Conservation (phyloP, 2,888 invertebrate genomes). For the Reticulitermes lucifugus region DNA sequence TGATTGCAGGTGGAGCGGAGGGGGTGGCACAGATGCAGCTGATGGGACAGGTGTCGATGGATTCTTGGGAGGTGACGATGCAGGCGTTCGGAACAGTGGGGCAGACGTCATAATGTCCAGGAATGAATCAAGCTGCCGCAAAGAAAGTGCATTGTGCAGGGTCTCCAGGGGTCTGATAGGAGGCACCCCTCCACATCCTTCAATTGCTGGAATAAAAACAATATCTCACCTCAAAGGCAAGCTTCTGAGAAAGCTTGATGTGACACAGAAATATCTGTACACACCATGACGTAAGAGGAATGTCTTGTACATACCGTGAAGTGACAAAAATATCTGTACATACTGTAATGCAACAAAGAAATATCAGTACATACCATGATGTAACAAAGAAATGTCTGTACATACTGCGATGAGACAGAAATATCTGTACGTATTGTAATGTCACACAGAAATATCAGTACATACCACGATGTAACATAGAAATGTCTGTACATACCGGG, state of each 20-base stretch:
- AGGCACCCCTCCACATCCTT: constrained; percentile 93
- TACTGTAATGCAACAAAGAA: background rate
- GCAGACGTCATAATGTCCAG: constrained; percentile 86
- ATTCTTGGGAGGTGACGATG: constrained; percentile 76
- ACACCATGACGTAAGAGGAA: background rate
- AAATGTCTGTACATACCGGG: too few relatives aligned
- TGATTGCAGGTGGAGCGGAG: constrained; percentile 63
- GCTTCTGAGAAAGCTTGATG: background rate
- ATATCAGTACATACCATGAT: background rate
- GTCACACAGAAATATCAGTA: too few relatives aligned
- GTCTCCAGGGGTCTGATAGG: constrained; percentile 97
- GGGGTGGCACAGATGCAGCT: constrained; percentile 57
- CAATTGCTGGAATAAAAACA: constrained; percentile 70
- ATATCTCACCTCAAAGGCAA: background rate
- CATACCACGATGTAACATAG: too few relatives aligned
- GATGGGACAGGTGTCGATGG: constrained; percentile 66
- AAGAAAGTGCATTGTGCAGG: constrained; percentile 94
- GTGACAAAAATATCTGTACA: background rate
- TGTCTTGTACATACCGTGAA: background rate
- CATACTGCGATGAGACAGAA: background rate
- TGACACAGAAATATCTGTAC: background rate
- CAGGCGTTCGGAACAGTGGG: constrained; percentile 79
- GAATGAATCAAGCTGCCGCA: constrained; percentile 91
- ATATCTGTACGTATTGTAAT: background rate
- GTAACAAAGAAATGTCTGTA: background rate